Base-by-base conservation (phyloP, 2,888 invertebrate genomes). In the Ceramica pisi region DNA sequence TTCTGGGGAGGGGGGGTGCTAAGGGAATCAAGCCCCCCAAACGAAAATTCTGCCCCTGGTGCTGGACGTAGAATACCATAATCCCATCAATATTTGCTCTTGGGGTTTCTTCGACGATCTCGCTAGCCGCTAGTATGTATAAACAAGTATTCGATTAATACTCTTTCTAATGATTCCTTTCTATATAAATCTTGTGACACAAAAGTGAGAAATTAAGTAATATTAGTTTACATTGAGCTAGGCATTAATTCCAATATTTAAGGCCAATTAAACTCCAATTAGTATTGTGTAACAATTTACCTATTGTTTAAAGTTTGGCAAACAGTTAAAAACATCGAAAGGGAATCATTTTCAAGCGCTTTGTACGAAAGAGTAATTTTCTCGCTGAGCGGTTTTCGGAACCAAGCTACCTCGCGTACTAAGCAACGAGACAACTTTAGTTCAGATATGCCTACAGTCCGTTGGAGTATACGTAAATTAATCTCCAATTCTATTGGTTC, bases 241-340 rank as follows among this genome's bases (percentile, higher is more conserved):
- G 23, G 55, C 12, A 44, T 46, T 74, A 7, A 60, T 56, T 56
- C 19, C n/a, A n/a, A n/a, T n/a, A n/a, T 7, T 16, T 56, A 70
- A 46, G n/a, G n/a, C n/a, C n/a, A n/a, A n/a, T n/a, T n/a, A n/a
- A 26, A 61, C 14, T 16, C n/a, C 14, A 53, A 59, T 62, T 60
- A 56, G 12, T 56, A 61, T 26, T 44, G 26, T 48, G 14, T 35
- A 50, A 70, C 41, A 61, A 71, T 70, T 50, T 26, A 48, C 26
- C 9, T n/a, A n/a, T 78, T 78, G 78, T 78, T 77, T 78, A n/a
- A 56, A 1, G 3, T 62, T 23, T 38, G 46, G 19, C 35, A 26
- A 62, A 57, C 21, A 35, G 50, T 71, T 23, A n/a, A 57, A 14
- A 69, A 48, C 14, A 57, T 69, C 31, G 38, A 77, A 64, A 9